These are phyloP conservation scores for Nasonia giraulti DNA, from an alignment of 1,140 invertebrate genomes.

Conservation along the genomic window DNA sequence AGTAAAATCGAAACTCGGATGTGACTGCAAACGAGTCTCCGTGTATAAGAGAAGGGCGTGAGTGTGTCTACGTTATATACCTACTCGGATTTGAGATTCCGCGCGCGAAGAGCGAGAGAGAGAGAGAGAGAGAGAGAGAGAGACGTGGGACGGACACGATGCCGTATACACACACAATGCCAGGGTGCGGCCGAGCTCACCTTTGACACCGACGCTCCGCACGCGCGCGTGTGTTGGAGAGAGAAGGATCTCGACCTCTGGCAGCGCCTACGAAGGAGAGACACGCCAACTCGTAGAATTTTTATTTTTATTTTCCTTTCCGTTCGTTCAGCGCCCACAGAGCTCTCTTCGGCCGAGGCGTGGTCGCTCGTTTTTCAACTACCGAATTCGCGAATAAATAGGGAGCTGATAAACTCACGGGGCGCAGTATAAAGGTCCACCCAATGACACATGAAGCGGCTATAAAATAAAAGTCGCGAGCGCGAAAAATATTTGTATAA, in stretches of 20 bases:
- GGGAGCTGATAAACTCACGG: neutral
- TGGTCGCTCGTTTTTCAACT: neutral
- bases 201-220: conserved; percentile 35
- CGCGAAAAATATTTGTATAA: conserved; percentile 32
- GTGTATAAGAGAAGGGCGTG: conserved; percentile 23
- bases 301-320: neutral
- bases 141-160: conserved; percentile 4
- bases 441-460: neutral
- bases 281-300: conserved; percentile 2
- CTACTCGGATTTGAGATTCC: conserved; percentile 21
- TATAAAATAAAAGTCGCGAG: conserved; percentile 5
- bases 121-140: neutral
- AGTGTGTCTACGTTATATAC: neutral
- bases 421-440: neutral
- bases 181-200: conserved; percentile 52
- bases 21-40: neutral
- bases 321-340: neutral
- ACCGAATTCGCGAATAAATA: neutral
- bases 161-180: conserved; percentile 30
- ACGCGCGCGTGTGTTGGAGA: conserved; percentile 25
- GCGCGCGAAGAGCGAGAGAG: neutral
- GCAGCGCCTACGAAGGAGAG: neutral
- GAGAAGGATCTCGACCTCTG: conserved; percentile 3
- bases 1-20: conserved; percentile 22
- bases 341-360: neutral